Evolutionary conservation across 2,797 vertebrate species (phyloP).

Genomic region (Cynopterus sphinx): DNA sequence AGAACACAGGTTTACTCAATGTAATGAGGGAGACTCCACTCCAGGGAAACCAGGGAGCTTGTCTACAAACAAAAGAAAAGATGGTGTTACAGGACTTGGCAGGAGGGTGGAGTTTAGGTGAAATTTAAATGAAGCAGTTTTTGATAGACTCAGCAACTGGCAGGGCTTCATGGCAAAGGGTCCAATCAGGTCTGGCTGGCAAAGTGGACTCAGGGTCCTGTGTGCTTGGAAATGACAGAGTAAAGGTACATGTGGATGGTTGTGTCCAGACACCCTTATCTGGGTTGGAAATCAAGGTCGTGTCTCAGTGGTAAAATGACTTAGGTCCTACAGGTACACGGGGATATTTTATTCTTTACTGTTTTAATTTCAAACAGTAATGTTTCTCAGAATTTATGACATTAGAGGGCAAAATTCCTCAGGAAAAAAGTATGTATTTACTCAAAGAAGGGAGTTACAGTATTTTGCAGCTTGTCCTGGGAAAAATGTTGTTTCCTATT

Average conservation of each 20-base stretch:
- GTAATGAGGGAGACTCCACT: not conserved
- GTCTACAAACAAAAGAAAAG: not conserved
- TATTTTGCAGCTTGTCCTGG: not conserved
- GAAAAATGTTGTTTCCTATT: not conserved
- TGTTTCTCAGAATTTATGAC: not conserved
- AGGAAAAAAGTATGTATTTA: not conserved
- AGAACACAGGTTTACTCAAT: not conserved
- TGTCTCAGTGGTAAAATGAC: not conserved
- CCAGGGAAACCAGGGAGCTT: not conserved
- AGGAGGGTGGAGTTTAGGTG: not conserved
- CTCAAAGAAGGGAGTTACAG: not conserved
- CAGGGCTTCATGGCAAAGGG: not conserved
- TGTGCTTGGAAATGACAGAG: not conserved
- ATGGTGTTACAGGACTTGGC: not conserved
- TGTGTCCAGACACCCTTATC: not conserved
- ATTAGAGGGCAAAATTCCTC: not conserved
- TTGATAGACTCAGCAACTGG: not conserved
- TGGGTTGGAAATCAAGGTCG: not conserved
- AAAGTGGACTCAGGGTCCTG: not conserved
- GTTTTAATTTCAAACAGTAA: not conserved
- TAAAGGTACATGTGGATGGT: not conserved
- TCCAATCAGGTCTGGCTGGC: not conserved
- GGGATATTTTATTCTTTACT: not conserved
- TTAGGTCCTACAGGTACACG: not conserved
- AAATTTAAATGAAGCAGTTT: not conserved